Evolutionary conservation across 2,797 vertebrate species (phyloP), one percentile per base, ranked within the genome.

Genomic region (Nyctibius grandis): DNA sequence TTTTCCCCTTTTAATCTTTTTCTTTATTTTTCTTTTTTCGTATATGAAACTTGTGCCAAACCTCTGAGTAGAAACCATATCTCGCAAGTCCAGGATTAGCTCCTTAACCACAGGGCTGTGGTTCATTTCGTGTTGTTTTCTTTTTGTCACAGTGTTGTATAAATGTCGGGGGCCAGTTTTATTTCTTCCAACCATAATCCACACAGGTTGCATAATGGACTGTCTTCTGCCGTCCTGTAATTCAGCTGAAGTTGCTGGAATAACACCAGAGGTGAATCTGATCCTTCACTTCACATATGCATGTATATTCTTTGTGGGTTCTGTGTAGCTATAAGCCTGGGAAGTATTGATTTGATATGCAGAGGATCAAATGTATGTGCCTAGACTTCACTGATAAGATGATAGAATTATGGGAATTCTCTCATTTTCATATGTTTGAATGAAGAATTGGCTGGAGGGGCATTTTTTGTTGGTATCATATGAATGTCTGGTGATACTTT

Each of bases 401-500:
- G 72, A 92, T 28, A 88, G 68, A 91, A 91, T 65, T 75, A 50
- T 89, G 50, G 13, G 42, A 88, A 83, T 93, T 80, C 14, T 83
- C 81, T 93, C 61, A 70, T 80, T 96, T 96, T 96, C 77, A 44
- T 82, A 9, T 42, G 77, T 85, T 56, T 73, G 61, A 86, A 59
- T 57, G 88, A 93, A 94, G 65, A 93, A 95, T 78, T 89, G 69
- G 44, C 69, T 94, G 67, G 89, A 91, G 95, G 51, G 64, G 38
- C 74, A 89, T 93, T 96, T 88, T 95, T 94, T 83, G 56, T 57
- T 70, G 53, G 19, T 59, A 59, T 89, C 61, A 38, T 40, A 31
- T 90, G 92, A 87, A 74, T 61, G 91, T 68, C 45, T 89, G 68
- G 75, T 95, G 93, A 94, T 85, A 67, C 53, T 93, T 93, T 84